These are phyloP conservation scores for Schmidtea mediterranea DNA, from an alignment of 1,140 invertebrate genomes.

Conservation along the genomic window DNA sequence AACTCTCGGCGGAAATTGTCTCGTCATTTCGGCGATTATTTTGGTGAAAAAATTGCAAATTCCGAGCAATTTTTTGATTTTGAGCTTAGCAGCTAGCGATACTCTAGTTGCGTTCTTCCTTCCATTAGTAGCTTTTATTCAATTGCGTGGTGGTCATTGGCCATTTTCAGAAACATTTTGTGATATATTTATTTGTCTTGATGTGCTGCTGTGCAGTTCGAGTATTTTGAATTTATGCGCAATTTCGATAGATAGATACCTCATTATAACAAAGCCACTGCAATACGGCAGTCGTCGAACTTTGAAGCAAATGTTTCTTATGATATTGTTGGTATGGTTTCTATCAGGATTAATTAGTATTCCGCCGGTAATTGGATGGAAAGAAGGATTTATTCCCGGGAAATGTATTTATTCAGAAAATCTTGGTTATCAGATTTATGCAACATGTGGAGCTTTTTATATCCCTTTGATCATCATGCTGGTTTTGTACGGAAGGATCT, in stretches of 20 bases:
- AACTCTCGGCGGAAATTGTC: slow-evolving; percentile 20
- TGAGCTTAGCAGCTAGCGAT: slow-evolving; percentile 43
- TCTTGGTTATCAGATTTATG: slow-evolving; percentile 44
- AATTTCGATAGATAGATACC: slow-evolving; percentile 32
- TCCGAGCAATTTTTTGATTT: slow-evolving; percentile 42
- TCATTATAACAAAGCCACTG: slow-evolving; percentile 30
- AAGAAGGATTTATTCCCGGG: slow-evolving; percentile 11
- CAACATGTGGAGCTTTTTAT: slow-evolving; percentile 29
- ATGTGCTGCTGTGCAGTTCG: slow-evolving; percentile 32
- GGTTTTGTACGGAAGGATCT: slow-evolving; percentile 20
- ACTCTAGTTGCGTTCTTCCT: slow-evolving; percentile 42
- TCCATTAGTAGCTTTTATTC: slow-evolving; percentile 33
- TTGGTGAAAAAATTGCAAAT: slow-evolving; percentile 29
- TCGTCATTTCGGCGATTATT: slow-evolving; percentile 30
- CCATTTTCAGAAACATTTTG: slow-evolving; percentile 26
- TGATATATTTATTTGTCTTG: slow-evolving; percentile 29
- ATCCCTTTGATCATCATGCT: slow-evolving; percentile 25
- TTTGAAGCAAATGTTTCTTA: slow-evolving; percentile 22
- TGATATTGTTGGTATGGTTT: slow-evolving; percentile 29
- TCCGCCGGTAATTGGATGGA: slow-evolving; percentile 27
- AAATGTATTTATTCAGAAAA: slow-evolving; percentile 68
- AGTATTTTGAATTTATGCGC: slow-evolving; percentile 33
- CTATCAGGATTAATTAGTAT: slow-evolving; percentile 27
- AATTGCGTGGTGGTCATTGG: slow-evolving; percentile 22
- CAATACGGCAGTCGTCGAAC: slow-evolving; percentile 30